Conservation (phyloP, 2,888 invertebrate species). For the Drosophila affinis region DNA sequence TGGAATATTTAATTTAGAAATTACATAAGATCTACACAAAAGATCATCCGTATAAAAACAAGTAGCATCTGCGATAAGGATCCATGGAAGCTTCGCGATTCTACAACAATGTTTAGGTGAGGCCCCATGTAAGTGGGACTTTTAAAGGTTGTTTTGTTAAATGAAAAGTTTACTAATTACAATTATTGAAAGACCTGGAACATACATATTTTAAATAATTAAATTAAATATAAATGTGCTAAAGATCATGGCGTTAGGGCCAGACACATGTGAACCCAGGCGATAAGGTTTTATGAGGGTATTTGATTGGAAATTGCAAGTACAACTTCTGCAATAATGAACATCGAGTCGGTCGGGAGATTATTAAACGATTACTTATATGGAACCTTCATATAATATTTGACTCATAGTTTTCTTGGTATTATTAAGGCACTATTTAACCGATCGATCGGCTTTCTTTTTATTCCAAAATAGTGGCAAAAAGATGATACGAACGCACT, state of each 20-base stretch:
- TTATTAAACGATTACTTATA: not conserved
- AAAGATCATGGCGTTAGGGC: not conserved
- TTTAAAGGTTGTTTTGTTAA: not conserved
- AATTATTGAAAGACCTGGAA: not conserved
- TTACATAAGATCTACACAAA: constrained; percentile 2
- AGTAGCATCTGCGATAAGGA: constrained; percentile 13
- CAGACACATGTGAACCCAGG: not conserved
- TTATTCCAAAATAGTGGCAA: constrained; percentile 79
- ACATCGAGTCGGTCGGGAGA: not conserved
- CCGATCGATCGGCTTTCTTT: not conserved
- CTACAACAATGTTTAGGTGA: constrained; percentile 10
- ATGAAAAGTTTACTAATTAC: not conserved
- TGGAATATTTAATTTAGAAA: constrained; percentile 30
- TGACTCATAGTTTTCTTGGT: not conserved
- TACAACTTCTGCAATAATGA: not conserved
- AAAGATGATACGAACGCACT: constrained; percentile 72
- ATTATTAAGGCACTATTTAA: no score
- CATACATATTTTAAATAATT: not conserved
- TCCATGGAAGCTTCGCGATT: not conserved
- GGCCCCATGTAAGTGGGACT: not conserved
- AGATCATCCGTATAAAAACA: constrained; percentile 5
- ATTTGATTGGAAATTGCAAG: not conserved
- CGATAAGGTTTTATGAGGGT: not conserved
- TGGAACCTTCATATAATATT: not conserved
- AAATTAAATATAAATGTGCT: not conserved